Base-by-base conservation (phyloP, 2,113 vertebrate genomes). In the Ictidomys tridecemlineatus region DNA sequence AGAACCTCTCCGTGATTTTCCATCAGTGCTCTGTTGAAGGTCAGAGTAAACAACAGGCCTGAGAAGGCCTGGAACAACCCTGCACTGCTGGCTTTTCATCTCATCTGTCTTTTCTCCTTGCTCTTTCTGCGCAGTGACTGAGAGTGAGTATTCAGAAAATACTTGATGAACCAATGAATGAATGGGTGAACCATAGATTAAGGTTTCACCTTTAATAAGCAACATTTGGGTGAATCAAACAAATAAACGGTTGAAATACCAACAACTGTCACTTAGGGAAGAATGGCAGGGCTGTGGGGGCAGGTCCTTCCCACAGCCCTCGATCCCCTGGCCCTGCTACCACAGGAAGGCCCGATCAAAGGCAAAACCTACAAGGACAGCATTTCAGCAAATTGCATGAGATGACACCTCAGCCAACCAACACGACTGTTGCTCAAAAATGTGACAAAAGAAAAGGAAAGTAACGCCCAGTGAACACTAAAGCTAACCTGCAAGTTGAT, bases 401-500 rank as follows among this genome's bases (percentile, higher is more conserved):
- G 32, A 56, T 56, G 30, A 67, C 9, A 45, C 56, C 13, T 96
- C 56, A 86, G 70, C 65, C 90, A 95, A 87, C 48, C 63, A 80
- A 24, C 9, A 74, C 37, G 11, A 39, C 51, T 67, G 79, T 73
- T 51, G 63, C 61, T 84, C 70, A 24, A 42, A 45, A 93, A 72
- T 0, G 6, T 69, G 84, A 74, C 80, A 90, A 89, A 48, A 95
- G 79, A 76, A 89, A 88, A n/a, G 92, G 91, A 93, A 65, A 87
- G 89, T 8, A 28, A 88, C 2, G 0, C 74, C 84, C 48, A 56
- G 20, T 0, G 18, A 96, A 70, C 34, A 61, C 51, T 1, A 3
- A 83, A 48, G 78, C 56, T 82, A 42, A 53, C 0, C 1, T 13
- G 22, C 3, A 10, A 56, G 8, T 76, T 85, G 32, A 83, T 77